phyloP scores from a whole-genome alignment of 1,140 invertebrate genomes.

The Heliothis virescens region DNA sequence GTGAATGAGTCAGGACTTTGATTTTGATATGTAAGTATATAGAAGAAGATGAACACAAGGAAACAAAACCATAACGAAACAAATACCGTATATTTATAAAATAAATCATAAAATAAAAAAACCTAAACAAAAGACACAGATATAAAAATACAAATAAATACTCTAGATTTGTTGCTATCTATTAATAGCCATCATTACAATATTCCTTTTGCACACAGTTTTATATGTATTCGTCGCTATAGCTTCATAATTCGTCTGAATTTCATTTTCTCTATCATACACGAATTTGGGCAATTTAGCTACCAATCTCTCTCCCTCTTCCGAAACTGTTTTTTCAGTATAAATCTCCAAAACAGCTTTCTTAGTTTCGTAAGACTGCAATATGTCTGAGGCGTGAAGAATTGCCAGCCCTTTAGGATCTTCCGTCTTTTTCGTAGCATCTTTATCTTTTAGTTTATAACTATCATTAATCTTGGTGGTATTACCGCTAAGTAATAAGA shows the following conservation, averaged over 20 bases:
- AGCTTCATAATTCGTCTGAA: conserved; percentile 56
- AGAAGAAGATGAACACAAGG: not conserved
- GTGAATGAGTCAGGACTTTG: too few species aligned
- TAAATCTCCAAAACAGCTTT: conserved; percentile 78
- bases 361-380: conserved; percentile 75
- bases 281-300: conserved; percentile 72
- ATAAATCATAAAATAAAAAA: conserved; percentile 9
- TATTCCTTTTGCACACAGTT: conserved; percentile 49
- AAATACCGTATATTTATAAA: conserved; percentile 28
- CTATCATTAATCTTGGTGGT: conserved; percentile 8
- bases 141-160: conserved; percentile 39
- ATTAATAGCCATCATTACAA: conserved; percentile 31
- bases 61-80: conserved; percentile 1
- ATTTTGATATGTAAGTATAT: too few species aligned
- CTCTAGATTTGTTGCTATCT: conserved; percentile 1
- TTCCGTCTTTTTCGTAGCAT: too few species aligned
- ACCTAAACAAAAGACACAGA: conserved; percentile 33
- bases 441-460: not conserved
- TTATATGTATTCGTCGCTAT: conserved; percentile 36
- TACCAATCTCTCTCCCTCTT: conserved; percentile 58
- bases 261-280: conserved; percentile 60
- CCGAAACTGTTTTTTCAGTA: conserved; percentile 60
- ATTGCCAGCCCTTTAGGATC: conserved; percentile 10
- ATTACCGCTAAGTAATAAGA: conserved; percentile 50
- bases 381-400: conserved; percentile 53